phyloP scores from a whole-genome alignment of 2,113 vertebrate species.

The Ciconia boyciana region DNA sequence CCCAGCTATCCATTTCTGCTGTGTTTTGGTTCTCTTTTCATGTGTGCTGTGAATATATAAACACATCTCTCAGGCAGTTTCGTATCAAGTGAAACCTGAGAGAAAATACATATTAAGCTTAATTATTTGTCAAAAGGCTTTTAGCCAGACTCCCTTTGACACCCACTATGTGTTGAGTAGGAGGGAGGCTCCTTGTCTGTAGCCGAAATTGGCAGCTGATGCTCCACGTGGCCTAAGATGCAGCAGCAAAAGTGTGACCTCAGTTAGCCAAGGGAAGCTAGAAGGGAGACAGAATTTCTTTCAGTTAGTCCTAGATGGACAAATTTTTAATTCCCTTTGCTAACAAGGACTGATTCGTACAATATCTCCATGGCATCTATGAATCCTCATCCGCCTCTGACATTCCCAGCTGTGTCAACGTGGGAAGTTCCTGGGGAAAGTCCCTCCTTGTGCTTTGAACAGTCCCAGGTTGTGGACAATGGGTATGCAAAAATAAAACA shows the following conservation, averaged over 20 bases:
- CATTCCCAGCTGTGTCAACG: not conserved
- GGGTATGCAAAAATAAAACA: not conserved
- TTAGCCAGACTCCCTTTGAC: not conserved
- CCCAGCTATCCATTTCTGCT: not conserved
- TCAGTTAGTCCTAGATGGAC: not conserved
- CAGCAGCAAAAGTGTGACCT: not conserved
- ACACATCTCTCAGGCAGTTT: not conserved
- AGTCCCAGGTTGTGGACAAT: not conserved
- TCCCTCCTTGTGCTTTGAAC: not conserved
- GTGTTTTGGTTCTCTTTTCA: not conserved
- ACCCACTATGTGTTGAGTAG: not conserved
- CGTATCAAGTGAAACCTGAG: not conserved
- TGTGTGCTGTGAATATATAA: not conserved
- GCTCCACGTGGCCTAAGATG: not conserved
- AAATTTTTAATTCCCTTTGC: not conserved
- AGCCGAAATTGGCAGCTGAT: not conserved
- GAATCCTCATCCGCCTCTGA: not conserved
- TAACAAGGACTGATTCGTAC: not conserved
- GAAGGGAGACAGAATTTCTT: not conserved
- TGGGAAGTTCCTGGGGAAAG: not conserved
- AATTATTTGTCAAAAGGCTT: not conserved
- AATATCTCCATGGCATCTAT: not conserved
- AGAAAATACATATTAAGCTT: not conserved
- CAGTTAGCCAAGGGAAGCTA: not conserved
- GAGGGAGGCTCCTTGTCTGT: not conserved